These are phyloP conservation scores for Rhinogobio ventralis DNA, from an alignment of 2,797 vertebrate genomes.

Conservation along the genomic window DNA sequence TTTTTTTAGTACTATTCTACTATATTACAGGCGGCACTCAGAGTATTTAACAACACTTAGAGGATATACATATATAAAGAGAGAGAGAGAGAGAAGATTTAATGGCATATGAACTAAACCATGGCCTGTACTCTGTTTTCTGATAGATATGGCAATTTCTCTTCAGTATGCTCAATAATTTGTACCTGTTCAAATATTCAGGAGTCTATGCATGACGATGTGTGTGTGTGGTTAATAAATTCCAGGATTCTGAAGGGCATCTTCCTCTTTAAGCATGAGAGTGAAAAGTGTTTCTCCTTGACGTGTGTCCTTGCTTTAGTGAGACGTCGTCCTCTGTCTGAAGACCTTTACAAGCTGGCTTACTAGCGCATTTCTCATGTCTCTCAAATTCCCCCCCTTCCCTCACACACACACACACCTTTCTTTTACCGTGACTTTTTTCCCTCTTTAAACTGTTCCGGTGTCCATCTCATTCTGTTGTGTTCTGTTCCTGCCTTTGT, in stretches of 20 bases:
- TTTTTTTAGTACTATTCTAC: too few relatives aligned
- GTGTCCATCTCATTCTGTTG: constrained; percentile 5
- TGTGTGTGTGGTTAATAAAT: constrained; percentile 37
- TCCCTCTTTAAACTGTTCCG: constrained; percentile 11
- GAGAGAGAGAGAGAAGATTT: background rate
- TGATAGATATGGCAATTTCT: background rate
- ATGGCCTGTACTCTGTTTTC: background rate
- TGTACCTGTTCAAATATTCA: constrained; percentile 29
- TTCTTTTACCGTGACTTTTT: constrained; percentile 10
- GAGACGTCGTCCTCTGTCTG: constrained; percentile 29
- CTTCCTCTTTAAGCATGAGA: constrained; percentile 37
- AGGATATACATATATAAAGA: background rate
- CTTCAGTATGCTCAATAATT: background rate
- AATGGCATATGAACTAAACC: background rate
- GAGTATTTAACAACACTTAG: too few relatives aligned
- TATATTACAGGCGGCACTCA: too few relatives aligned
- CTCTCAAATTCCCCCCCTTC: background rate
- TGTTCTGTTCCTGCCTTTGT: constrained; percentile 20
- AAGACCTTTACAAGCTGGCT: constrained; percentile 47
- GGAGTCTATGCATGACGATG: constrained; percentile 39
- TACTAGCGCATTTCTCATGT: constrained; percentile 40
- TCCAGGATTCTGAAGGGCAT: constrained; percentile 32
- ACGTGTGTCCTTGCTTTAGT: constrained; percentile 37
- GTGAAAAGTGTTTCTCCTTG: constrained; percentile 51
- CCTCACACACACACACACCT: background rate